Conservation (phyloP, 2,797 vertebrate species). For the Hemitrygon akajei region DNA sequence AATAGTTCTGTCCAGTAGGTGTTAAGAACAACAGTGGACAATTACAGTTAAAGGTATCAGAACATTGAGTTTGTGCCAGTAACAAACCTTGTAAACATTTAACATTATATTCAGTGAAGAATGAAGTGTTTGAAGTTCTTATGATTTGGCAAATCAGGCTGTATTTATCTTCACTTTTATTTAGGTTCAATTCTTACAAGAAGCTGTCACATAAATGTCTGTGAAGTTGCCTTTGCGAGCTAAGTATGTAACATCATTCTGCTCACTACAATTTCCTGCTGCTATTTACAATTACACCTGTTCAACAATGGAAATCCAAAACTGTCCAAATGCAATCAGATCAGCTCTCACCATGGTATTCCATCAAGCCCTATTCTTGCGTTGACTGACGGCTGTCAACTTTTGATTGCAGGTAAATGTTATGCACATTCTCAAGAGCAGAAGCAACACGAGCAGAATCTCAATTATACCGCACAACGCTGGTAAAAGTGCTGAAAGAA, state of each 20-base stretch:
- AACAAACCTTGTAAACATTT: background rate
- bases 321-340: background rate
- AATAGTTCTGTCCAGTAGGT: background rate
- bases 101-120: background rate
- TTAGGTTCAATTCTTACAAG: background rate
- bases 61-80: background rate
- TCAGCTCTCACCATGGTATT: background rate
- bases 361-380: background rate
- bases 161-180: slow-evolving; percentile 7
- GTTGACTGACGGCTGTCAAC: background rate
- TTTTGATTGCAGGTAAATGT: background rate
- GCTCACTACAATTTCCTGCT: background rate
- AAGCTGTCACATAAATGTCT: background rate
- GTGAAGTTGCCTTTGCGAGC: slow-evolving; percentile 10
- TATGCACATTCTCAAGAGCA: background rate
- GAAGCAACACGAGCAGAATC: background rate
- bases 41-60: no score
- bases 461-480: background rate
- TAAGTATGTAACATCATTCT: background rate
- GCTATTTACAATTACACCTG: background rate
- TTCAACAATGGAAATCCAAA: background rate
- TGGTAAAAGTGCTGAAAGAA: background rate
- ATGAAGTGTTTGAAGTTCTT: slow-evolving; percentile 6
- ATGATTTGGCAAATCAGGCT: background rate
- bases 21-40: background rate